Percentiles rank a stretch among this genome's conserved stretches.
These are phyloP conservation scores for Uropsilus gracilis DNA, from an alignment of 2,113 vertebrate genomes.

Conservation along the genomic window DNA sequence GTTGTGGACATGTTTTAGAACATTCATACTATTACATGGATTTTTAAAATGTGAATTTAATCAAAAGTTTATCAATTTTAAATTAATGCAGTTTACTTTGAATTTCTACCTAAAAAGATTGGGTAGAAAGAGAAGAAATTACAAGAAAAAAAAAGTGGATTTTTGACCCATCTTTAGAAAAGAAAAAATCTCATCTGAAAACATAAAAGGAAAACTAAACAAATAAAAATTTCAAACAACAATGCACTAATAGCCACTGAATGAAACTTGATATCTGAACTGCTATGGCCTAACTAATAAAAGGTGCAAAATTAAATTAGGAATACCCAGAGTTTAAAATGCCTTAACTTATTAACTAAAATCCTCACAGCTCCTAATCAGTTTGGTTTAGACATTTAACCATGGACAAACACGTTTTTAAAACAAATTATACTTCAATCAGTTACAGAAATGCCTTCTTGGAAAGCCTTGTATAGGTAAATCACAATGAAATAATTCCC, in stretches of 20 bases:
- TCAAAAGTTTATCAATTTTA: not conserved
- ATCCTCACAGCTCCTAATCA: slow-evolving; percentile 44
- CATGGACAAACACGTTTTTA: slow-evolving; percentile 39
- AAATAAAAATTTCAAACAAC: slow-evolving; percentile 5
- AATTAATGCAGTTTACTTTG: slow-evolving; percentile 21
- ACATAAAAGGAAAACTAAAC: not conserved
- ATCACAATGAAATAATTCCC: slow-evolving; percentile 52
- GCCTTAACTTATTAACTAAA: slow-evolving; percentile 48
- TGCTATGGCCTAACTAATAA: not conserved
- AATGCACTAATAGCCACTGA: not conserved
- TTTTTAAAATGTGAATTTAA: not conserved
- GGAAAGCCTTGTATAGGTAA: slow-evolving; percentile 12
- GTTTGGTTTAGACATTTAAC: slow-evolving; percentile 57
- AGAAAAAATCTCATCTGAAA: not conserved
- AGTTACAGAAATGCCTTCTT: slow-evolving; percentile 48
- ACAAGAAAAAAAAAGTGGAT: not conserved
- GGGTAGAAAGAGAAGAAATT: not conserved
- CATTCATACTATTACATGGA: not conserved
- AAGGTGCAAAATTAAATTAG: slow-evolving; percentile 37
- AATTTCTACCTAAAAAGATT: not conserved
- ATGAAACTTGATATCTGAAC: slow-evolving; percentile 15
- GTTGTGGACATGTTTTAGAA: not conserved
- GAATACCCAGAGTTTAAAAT: slow-evolving; percentile 21
- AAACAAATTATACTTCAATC: slow-evolving; percentile 54
- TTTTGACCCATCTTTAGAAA: not conserved